Evolutionary conservation across 2,888 invertebrate genomes (phyloP), one percentile per base, ranked within the genome.

Genomic region (Esperia sulphurella): DNA sequence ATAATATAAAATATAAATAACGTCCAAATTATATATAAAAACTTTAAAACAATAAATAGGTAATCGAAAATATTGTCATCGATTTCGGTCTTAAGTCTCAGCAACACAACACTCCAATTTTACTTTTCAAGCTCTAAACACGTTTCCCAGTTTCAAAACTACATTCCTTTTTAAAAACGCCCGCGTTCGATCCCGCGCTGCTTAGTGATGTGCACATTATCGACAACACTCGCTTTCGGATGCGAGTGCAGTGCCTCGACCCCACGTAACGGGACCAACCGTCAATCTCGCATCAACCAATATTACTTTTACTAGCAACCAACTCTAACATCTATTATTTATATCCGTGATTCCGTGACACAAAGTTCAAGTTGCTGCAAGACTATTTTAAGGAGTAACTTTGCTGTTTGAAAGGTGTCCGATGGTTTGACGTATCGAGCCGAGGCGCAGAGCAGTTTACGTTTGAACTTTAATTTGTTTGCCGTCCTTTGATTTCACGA

Each of bases 281-380:
- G 81, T 83, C 83, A 82, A 81, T 82, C 83, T 79, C 63, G 51
- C 71, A 79, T 82, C 81, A 78, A 78, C 78, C 58, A 74, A 63
- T 65, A 35, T 72, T 67, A 69, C 66, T 63, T 68, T 62, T 65
- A 62, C 70, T 51, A 63, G 60, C 68, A 63, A 68, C 63, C 63
- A 59, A 55, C 40, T 52, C 55, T 53, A 62, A 62, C 64, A 66
- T 54, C 61, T 68, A 68, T 65, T 58, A 64, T 58, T 64, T 61
- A 60, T 61, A 60, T 56, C 62, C 67, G 56, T 75, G 75, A 58
- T 51, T 38, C 65, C 31, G 49, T 48, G 60, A 49, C 48, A 54
- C 63, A 79, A 63, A 64, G 75, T 71, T 63, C 51, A 14, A 21
- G 6, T 46, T 48, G n/a, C 9, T 4, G 8, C 13, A 45, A 68